phyloP scores from a whole-genome alignment of 2,113 vertebrate genomes.

The Motacilla alba region DNA sequence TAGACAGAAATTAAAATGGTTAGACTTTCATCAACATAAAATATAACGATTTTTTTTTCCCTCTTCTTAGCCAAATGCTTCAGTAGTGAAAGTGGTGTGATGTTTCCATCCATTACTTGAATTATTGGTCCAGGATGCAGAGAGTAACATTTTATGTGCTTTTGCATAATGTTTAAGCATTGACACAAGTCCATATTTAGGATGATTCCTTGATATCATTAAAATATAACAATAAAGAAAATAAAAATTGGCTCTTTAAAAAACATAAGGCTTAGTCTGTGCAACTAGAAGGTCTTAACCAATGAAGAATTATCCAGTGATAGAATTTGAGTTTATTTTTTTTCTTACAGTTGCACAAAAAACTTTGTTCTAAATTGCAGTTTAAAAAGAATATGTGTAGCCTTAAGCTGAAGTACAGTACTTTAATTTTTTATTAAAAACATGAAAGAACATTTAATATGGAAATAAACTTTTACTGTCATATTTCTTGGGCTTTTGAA shows the following conservation, averaged over 20 bases:
- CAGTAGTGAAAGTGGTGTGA: neutral
- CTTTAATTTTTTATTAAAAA: slow-evolving; percentile 51
- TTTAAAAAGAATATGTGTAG: neutral
- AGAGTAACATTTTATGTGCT: neutral
- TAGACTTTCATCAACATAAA: neutral
- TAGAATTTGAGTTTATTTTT: neutral
- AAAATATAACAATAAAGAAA: neutral
- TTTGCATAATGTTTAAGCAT: neutral
- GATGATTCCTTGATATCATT: neutral
- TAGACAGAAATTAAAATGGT: neutral
- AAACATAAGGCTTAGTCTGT: fast-evolving
- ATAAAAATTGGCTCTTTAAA: neutral
- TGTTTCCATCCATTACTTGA: neutral
- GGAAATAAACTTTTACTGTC: slow-evolving; percentile 37
- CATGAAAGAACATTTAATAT: neutral
- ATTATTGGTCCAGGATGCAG: neutral
- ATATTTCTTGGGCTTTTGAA: slow-evolving; percentile 47
- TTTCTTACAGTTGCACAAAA: neutral
- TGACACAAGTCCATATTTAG: neutral
- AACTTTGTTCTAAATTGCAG: neutral
- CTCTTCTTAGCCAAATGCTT: neutral
- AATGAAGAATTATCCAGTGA: neutral
- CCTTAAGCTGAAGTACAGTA: neutral
- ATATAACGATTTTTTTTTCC: neutral
- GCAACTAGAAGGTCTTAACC: neutral